Base-by-base conservation (phyloP, 1,140 invertebrate species). In the Eueides isabella region DNA sequence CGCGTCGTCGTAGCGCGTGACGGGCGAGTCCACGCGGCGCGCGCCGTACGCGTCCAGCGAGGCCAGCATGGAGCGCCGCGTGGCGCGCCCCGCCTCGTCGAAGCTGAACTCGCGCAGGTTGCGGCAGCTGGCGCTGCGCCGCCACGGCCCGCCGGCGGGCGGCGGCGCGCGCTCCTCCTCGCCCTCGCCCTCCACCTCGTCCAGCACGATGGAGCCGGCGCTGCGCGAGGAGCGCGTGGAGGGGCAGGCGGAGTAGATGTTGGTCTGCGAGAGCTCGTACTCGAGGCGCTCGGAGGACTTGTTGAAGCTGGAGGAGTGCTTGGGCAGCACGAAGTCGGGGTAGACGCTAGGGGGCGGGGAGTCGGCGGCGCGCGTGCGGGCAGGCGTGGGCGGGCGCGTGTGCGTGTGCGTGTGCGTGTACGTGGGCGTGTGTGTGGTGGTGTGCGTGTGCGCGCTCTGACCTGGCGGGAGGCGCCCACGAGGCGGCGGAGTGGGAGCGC, bases 101-200 rank as follows among this genome's bases (percentile, higher is more conserved):
- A 96, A 96, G 85, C 95, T 96, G 84, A 95, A 96, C 85, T 96
- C 96, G 85, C 96, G 96, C 28, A 97, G 93, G 80, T 97, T 96
- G 85, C 96, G 95, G 92, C 97, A 97, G 81, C 96, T 97, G 78
- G 96, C 96, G 85, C 96, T 97, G 81, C 97, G 96, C 68, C 96
- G 93, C 82, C 86, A 85, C 16, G 72, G 69, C 44, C 35, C 48
- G 48, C 14, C 41, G 35, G 38, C 16, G 67, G 65, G 38, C 2
- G 61, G 68, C 31, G 67, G 69, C 78, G 68, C 30, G 79, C 55
- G 44, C 41, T 77, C 67, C 48, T 61, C 71, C 61, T 62, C 71
- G 28, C 71, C 33, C 69, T 72, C 71, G 16, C 19, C 48, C 78
- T 67, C 78, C 55, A 62, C 83, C 65, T 87, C 87, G 74, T 86